Evolutionary conservation across 2,888 invertebrate genomes (phyloP).

Genomic region (Acanthosoma haemorrhoidale): DNA sequence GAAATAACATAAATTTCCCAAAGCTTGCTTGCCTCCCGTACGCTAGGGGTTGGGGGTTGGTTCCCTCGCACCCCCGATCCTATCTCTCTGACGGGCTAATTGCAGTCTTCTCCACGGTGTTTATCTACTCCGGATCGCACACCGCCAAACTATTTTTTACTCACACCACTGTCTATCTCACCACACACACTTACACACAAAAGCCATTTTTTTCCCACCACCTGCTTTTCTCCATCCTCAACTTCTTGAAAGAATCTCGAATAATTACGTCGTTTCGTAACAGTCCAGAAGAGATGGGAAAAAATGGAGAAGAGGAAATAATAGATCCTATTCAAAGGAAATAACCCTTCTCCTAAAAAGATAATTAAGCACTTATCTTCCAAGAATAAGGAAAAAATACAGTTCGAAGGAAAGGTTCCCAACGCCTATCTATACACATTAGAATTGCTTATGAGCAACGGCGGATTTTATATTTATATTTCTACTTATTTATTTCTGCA

Average conservation of each 20-base stretch:
- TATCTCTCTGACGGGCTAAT: slow-evolving; percentile 12
- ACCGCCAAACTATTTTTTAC: slow-evolving; percentile 3
- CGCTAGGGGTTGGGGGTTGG: too few species aligned
- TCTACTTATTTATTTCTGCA: too few species aligned
- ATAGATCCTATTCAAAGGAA: neutral
- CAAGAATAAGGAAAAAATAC: too few species aligned
- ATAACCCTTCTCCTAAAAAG: neutral
- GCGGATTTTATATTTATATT: too few species aligned
- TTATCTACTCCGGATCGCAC: neutral
- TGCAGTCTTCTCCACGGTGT: neutral
- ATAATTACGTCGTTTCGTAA: neutral
- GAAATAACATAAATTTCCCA: neutral
- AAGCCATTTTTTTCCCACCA: slow-evolving; percentile 5
- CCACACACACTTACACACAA: neutral
- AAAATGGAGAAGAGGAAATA: neutral
- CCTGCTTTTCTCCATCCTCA: neutral
- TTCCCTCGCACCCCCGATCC: neutral
- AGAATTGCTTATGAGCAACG: too few species aligned
- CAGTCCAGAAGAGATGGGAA: neutral
- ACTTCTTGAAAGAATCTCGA: neutral
- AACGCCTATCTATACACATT: too few species aligned
- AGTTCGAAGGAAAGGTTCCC: too few species aligned
- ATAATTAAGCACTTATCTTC: too few species aligned
- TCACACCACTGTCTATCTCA: slow-evolving; percentile 4
- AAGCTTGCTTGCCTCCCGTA: neutral